Conservation (phyloP, 2,888 invertebrate genomes). For the Dicranocentrus wangi region DNA sequence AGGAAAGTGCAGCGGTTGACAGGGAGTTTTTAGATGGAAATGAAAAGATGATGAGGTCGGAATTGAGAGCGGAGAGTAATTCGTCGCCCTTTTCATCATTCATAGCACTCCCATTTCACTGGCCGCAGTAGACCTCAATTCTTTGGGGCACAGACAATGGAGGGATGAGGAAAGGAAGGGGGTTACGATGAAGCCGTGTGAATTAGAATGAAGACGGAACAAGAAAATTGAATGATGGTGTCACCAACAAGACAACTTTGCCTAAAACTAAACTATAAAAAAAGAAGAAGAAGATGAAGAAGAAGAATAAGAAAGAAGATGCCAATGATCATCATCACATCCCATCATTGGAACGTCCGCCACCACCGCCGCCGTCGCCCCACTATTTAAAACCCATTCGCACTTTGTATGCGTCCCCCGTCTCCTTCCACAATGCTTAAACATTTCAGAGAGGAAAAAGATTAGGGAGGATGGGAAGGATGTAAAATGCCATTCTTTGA, state of each 20-base stretch:
- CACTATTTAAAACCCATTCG: neutral
- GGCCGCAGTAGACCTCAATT: neutral
- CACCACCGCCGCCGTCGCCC: neutral
- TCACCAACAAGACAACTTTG: slow-evolving; percentile 9
- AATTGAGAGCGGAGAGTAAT: slow-evolving; percentile 31
- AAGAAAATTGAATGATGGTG: slow-evolving; percentile 18
- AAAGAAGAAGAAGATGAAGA: too few species aligned
- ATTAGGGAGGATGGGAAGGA: slow-evolving; percentile 5
- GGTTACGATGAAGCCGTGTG: slow-evolving; percentile 9
- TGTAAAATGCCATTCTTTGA: slow-evolving; percentile 28
- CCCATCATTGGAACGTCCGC: too few species aligned
- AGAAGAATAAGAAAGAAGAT: neutral
- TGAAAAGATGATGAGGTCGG: slow-evolving; percentile 45
- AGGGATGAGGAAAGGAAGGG: neutral
- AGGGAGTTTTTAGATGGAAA: neutral
- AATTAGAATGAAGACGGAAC: slow-evolving; percentile 44
- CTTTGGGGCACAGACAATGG: neutral
- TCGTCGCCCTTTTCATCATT: slow-evolving; percentile 8
- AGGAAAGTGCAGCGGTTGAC: neutral
- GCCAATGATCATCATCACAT: slow-evolving; percentile 15
- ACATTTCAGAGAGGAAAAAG: slow-evolving; percentile 7
- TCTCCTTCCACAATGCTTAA: neutral
- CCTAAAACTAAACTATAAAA: too few species aligned
- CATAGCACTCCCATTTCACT: too few species aligned
- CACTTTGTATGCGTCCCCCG: neutral